Base-by-base conservation (phyloP, 2,888 invertebrate genomes). In the Cyclophora albipunctata region DNA sequence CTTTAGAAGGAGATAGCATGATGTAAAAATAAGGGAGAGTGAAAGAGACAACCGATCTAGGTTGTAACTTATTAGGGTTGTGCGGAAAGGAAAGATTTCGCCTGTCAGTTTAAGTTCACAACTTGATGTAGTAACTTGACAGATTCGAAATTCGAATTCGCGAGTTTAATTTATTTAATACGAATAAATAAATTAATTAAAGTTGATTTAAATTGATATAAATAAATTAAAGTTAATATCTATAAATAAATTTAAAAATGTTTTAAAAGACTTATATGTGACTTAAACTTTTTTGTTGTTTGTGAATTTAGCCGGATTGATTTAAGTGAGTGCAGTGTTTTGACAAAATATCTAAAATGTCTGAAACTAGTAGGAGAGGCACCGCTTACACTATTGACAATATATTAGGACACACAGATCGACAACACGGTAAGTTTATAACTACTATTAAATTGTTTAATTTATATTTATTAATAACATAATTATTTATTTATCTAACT, bases 301-400 rank as follows among this genome's bases (percentile, higher is more conserved):
- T 37, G 5, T 37, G 37, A 37, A 37, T 37, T 37, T 37, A 37
- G 5, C 4, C 5, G 37, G 5, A 37, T 37, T 53, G 35, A 51
- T 7, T 42, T n/a, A 7, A 50, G 45, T 45, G 49, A 37, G 64
- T 58, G 60, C n/a, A 52, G 64, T 64, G 64, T 52, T 42, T 55
- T 57, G 56, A 7, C 45, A 47, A 54, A 46, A 40, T 7, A 7
- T 5, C 6, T 20, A 56, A 51, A 51, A 75, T 73, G 76, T 73
- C 73, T 50, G 75, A 73, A 53, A 65, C 69, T 0, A 75, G 74
- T 59, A 71, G 84, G 33, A 78, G 85, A 40, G 82, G 83, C 7
- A 64, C 84, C n/a, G 82, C 80, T 7, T 86, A 86, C 60, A 85
- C 84, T 34, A 87, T 87, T 52, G 86, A 87, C 67, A 83, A 79